These are phyloP conservation scores for Gymnoscopelus microlampas DNA, from an alignment of 2,797 vertebrate species.

Conservation along the genomic window DNA sequence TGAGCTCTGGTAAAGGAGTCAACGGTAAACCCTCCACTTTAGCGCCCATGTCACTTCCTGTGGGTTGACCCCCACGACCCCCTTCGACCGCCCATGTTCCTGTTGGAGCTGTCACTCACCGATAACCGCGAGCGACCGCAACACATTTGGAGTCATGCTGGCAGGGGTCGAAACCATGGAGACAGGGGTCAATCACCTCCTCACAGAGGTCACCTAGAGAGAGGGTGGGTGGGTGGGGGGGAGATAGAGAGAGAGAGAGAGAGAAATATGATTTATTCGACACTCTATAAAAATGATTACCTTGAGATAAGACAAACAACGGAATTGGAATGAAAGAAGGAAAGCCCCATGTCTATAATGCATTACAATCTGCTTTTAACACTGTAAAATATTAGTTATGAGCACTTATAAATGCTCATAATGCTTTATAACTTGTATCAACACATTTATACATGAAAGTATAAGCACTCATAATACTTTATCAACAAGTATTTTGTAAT, in stretches of 20 bases:
- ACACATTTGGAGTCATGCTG: constrained; percentile 95
- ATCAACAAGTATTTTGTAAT: too few relatives aligned
- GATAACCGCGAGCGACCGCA: constrained; percentile 84
- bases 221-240: background rate
- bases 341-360: too few relatives aligned
- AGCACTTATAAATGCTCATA: too few relatives aligned
- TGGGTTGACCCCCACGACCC: constrained; percentile 28
- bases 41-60: constrained; percentile 14
- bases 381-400: too few relatives aligned
- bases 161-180: constrained; percentile 90
- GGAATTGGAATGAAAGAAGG: background rate
- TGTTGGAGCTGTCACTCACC: constrained; percentile 77
- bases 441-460: too few relatives aligned
- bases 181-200: constrained; percentile 91
- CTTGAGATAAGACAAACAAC: background rate
- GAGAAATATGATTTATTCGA: background rate
- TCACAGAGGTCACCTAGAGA: constrained; percentile 93
- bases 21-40: background rate
- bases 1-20: background rate
- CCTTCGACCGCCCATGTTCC: constrained; percentile 5
- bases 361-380: too few relatives aligned
- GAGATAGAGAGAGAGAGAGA: background rate
- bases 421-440: too few relatives aligned
- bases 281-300: too few relatives aligned
- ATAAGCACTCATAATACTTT: too few relatives aligned